Percentiles rank a stretch among this genome's conserved stretches.
Evolutionary conservation across 2,888 invertebrate species (phyloP).

Genomic region (Ceramica pisi): DNA sequence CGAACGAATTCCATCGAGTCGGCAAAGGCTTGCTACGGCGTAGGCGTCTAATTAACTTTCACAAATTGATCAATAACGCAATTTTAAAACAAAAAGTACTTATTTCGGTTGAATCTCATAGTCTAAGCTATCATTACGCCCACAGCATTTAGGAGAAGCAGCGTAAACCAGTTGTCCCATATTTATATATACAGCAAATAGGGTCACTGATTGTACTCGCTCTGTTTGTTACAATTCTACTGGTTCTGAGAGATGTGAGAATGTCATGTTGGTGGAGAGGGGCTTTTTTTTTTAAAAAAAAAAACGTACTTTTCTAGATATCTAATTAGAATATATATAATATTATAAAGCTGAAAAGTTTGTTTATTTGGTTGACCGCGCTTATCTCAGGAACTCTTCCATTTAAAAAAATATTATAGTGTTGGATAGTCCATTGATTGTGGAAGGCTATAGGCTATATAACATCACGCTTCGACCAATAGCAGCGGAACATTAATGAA

Average conservation of each 20-base stretch:
- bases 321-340: no score
- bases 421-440: no score
- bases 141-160: conserved; percentile 1
- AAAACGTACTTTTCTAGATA: no score
- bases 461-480: no score
- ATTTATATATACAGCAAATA: not conserved
- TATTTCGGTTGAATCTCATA: not conserved
- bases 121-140: conserved; percentile 4
- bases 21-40: not conserved
- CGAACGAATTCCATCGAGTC: not conserved
- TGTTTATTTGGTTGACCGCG: no score
- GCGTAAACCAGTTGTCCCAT: conserved; percentile 7
- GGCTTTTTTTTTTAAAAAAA: no score
- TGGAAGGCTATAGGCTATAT: no score
- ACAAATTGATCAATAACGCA: conserved; percentile 17
- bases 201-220: conserved; percentile 2
- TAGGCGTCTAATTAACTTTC: conserved; percentile 23
- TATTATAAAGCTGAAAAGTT: no score
- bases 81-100: conserved; percentile 12
- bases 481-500: no score
- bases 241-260: not conserved
- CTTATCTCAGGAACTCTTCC: no score
- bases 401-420: no score
- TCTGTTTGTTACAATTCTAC: not conserved
- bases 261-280: no score